Conservation (phyloP, 2,113 vertebrate genomes). For the Echinops telfairi region DNA sequence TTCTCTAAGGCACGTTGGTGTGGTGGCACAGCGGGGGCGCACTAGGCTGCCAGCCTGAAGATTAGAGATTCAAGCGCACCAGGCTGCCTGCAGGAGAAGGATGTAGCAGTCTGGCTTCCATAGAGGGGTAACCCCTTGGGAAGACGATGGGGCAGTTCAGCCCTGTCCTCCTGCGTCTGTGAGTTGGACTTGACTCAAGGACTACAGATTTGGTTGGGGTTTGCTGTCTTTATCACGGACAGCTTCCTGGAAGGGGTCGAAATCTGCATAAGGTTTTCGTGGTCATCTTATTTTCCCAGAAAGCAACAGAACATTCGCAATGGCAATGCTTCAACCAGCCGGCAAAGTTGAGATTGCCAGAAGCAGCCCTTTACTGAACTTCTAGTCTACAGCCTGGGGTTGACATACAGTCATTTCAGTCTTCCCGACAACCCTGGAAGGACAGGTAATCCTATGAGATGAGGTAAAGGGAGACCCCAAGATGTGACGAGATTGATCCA, state of each 20-base stretch:
- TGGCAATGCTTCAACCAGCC: neutral
- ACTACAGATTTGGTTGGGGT: neutral
- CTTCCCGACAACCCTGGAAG: neutral
- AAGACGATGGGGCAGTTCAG: neutral
- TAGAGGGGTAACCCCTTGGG: neutral
- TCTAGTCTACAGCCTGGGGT: neutral
- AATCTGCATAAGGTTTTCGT: neutral
- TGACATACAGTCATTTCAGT: neutral
- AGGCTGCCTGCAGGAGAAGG: neutral
- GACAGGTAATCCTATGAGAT: neutral
- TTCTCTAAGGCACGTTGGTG: neutral
- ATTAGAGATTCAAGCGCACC: neutral
- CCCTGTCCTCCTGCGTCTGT: neutral
- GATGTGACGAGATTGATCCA: neutral
- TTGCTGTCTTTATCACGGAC: neutral
- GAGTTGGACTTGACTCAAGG: neutral
- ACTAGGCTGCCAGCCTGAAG: neutral
- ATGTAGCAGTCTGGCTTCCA: neutral
- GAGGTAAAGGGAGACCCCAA: neutral
- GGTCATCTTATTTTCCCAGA: constrained; percentile 22
- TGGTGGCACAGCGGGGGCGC: neutral
- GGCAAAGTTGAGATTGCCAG: neutral
- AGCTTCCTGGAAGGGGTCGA: neutral
- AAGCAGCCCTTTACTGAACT: neutral
- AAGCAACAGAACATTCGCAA: neutral